Conservation (phyloP, 2,888 invertebrate species). For the Polietes domitor region DNA sequence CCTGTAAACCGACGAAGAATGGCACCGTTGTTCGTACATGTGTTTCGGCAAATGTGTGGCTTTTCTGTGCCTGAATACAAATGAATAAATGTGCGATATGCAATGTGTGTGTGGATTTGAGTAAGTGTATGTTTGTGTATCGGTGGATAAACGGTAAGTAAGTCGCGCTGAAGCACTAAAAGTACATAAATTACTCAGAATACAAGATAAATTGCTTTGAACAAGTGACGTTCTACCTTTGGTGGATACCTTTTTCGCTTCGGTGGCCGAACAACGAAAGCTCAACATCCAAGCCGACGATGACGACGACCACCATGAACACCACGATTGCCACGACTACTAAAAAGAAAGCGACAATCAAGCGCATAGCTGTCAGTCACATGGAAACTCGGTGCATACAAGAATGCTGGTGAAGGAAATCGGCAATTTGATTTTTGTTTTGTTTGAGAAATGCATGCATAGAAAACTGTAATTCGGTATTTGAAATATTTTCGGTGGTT, state of each 20-base stretch:
- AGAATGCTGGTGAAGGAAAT: neutral
- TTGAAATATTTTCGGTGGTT: neutral
- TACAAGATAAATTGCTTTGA: constrained; percentile 63
- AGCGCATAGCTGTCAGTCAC: constrained; percentile 5
- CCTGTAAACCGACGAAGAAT: constrained; percentile 12
- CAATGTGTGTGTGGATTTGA: neutral
- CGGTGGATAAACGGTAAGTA: constrained; percentile 45
- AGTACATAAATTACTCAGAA: constrained; percentile 67
- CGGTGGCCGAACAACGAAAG: no score
- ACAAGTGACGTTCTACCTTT: constrained; percentile 57
- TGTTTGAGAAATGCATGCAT: neutral
- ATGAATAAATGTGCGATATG: neutral
- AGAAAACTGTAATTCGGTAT: neutral
- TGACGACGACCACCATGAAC: neutral
- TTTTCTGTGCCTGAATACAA: neutral
- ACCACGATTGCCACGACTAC: no score
- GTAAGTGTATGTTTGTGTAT: constrained; percentile 18
- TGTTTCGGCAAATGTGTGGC: neutral
- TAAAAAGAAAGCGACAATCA: neutral
- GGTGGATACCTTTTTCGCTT: neutral
- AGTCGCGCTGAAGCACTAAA: constrained; percentile 62
- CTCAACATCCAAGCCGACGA: neutral
- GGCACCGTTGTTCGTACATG: neutral
- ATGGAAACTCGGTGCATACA: neutral
- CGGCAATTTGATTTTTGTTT: neutral